Evolutionary conservation across 2,888 invertebrate genomes (phyloP).

Genomic region (Drosophila koepferae): DNA sequence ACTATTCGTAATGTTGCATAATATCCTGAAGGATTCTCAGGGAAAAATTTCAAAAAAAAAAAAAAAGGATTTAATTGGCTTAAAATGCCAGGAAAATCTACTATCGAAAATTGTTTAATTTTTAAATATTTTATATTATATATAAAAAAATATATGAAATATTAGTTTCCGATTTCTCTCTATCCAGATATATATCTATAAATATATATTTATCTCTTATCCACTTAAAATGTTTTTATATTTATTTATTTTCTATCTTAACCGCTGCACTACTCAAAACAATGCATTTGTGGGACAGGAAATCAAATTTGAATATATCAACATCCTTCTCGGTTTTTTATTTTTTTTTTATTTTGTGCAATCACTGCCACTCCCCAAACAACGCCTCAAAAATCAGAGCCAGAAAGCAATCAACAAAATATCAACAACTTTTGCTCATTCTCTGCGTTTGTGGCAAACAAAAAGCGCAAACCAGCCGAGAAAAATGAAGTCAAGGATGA

Average conservation of each 20-base stretch:
- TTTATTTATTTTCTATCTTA: not conserved
- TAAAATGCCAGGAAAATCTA: no score
- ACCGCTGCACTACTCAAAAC: not conserved
- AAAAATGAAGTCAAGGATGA: constrained; percentile 29
- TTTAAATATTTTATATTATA: no score
- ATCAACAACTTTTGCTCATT: constrained; percentile 76
- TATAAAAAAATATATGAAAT: no score
- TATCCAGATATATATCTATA: no score
- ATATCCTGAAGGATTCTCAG: constrained; percentile 1
- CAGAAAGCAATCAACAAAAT: constrained; percentile 76
- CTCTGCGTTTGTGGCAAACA: constrained; percentile 59
- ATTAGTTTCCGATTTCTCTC: no score
- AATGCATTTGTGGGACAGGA: constrained; percentile 7
- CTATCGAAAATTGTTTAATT: no score
- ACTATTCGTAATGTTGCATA: no score
- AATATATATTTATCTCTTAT: no score
- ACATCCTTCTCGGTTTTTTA: not conserved
- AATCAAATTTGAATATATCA: constrained; percentile 33
- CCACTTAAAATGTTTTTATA: not conserved
- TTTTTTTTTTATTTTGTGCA: constrained; percentile 11
- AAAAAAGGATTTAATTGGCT: no score
- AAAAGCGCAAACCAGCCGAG: constrained; percentile 49
- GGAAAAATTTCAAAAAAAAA: not conserved
- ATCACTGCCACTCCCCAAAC: constrained; percentile 30
- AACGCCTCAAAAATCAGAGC: constrained; percentile 47